Base-by-base conservation (phyloP, 2,113 vertebrate species). In the Oostethus manadensis region DNA sequence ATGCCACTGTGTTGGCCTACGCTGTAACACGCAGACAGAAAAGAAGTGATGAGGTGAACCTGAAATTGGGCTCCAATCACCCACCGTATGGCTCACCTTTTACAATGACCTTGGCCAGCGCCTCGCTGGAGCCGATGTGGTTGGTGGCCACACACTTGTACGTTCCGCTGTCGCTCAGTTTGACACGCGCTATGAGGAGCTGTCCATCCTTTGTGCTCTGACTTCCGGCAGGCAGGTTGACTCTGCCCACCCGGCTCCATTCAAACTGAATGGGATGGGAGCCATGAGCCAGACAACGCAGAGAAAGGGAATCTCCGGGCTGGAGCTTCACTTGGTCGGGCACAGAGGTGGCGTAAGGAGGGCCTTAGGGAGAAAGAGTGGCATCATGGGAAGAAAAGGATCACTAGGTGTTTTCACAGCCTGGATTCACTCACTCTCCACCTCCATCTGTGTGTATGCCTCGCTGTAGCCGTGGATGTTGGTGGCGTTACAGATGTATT, bases 401-500 rank as follows among this genome's bases (percentile, higher is more conserved):
- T 16, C 3, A 42, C 10, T 49, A 22, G 40, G 35, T 61, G 13
- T 56, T 21, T 18, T 10, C 10, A 9, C 56, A 29, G 4, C 20
- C n/a, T 5, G 3, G 20, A 5, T 48, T 1, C 8, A 83, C 96
- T 92, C 88, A 98, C 96, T 87, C 35, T 98, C 95, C 69, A 99
- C 95, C 0, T 99, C 93, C 51, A 99, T 88, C 66, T 90, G 79
- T 16, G 93, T 15, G 15, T 92, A 96, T 57, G 86, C 89, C 71
- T 98, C 93, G 0, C 90, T 78, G n/a, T 78, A 90, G 11, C 97
- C 94, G 0, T 74, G 18, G 0, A 88, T 23, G 74, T 89, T 99
- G 56, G 90, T 96, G 29, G 95, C 95, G 0, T 98, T 98, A 71
- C 97, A 99, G 90, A 99, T 98, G 84, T 99, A 99, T 73, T 98